These are phyloP conservation scores for Andrena cerasifolii DNA, from an alignment of 1,140 invertebrate genomes.

Conservation along the genomic window DNA sequence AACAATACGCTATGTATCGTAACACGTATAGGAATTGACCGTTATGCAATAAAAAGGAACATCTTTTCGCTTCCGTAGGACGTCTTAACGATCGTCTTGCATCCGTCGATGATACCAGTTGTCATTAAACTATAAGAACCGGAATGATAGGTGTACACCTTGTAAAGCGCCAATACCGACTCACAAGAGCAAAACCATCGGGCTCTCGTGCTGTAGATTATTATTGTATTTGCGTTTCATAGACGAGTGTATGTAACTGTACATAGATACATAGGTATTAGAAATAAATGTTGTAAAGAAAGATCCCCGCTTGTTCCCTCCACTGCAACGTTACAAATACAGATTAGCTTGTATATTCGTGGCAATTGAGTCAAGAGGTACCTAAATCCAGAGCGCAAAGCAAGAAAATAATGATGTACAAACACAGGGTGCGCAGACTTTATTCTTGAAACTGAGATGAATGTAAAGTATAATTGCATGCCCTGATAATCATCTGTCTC, in stretches of 20 bases:
- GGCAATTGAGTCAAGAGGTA: too few relatives aligned
- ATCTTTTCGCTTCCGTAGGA: slow-evolving; percentile 33
- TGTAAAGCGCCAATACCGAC: not conserved
- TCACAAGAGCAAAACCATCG: slow-evolving; percentile 1
- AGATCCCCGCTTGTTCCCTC: not conserved
- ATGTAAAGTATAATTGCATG: too few relatives aligned
- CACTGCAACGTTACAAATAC: not conserved
- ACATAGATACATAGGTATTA: slow-evolving; percentile 63
- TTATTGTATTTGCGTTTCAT: slow-evolving; percentile 62
- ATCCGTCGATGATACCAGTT: not conserved
- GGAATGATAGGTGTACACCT: not conserved
- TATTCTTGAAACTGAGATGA: too few relatives aligned
- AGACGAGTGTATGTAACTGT: slow-evolving; percentile 64
- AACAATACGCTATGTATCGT: slow-evolving; percentile 22
- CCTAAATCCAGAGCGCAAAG: too few relatives aligned
- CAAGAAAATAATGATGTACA: too few relatives aligned
- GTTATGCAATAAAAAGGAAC: slow-evolving; percentile 31
- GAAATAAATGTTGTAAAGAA: slow-evolving; percentile 71
- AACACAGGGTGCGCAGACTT: too few relatives aligned
- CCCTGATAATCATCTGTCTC: too few relatives aligned
- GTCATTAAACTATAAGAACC: slow-evolving; percentile 8
- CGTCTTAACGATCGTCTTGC: slow-evolving; percentile 7
- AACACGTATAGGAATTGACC: slow-evolving; percentile 45
- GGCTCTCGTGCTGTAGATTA: slow-evolving; percentile 39
- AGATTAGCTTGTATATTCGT: too few relatives aligned